Evolutionary conservation across 2,888 invertebrate species (phyloP).

Genomic region (Saturnia japonica): DNA sequence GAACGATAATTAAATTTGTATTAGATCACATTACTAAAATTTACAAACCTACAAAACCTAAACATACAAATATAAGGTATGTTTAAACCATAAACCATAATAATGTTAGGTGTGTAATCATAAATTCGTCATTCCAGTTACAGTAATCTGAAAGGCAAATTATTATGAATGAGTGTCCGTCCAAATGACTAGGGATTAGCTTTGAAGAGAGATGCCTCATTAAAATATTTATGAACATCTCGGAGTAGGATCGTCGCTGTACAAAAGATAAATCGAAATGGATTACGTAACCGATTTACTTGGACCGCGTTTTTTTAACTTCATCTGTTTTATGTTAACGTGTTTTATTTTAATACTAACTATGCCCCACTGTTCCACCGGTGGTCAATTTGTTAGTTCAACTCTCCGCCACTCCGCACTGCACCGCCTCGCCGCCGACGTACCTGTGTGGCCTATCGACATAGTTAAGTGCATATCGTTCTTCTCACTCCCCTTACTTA

Average conservation of each 20-base stretch:
- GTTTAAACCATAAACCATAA: too few species aligned
- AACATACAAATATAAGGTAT: too few species aligned
- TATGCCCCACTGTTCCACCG: too few species aligned
- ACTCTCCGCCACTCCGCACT: too few species aligned
- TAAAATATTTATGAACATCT: constrained; percentile 58
- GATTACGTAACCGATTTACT: constrained; percentile 17
- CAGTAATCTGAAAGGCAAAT: constrained; percentile 53
- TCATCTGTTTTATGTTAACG: neutral
- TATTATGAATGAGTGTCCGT: constrained; percentile 51
- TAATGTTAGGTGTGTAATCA: neutral
- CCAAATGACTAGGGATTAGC: constrained; percentile 57
- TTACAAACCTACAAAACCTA: neutral
- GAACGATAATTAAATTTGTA: neutral
- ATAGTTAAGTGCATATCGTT: too few species aligned
- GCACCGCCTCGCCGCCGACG: too few species aligned
- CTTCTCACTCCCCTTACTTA: too few species aligned
- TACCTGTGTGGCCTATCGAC: too few species aligned
- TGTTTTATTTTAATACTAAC: neutral
- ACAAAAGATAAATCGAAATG: constrained; percentile 30
- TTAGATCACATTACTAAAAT: neutral
- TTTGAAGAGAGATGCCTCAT: constrained; percentile 50
- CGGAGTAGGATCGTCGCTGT: constrained; percentile 37
- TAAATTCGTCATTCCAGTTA: constrained; percentile 36
- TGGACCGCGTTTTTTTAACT: neutral
- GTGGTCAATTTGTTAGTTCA: too few species aligned